Evolutionary conservation across 2,113 vertebrate species (phyloP).

Genomic region (Eulemur macaco): DNA sequence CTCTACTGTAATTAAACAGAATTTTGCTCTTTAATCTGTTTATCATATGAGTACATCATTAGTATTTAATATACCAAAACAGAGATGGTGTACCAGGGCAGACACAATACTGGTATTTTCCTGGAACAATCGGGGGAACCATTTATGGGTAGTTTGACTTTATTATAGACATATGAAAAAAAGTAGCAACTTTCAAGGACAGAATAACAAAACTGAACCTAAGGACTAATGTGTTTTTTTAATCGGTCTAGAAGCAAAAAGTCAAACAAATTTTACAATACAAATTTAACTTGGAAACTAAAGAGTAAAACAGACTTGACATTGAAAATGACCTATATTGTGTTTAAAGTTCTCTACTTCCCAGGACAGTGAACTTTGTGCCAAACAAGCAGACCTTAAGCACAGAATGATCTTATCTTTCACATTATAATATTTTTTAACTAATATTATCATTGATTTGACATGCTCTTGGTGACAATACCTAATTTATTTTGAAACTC

Average conservation of each 20-base stretch:
- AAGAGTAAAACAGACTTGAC: constrained; percentile 51
- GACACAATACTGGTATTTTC: neutral
- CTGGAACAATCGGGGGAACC: rapidly evolving
- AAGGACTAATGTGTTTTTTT: neutral
- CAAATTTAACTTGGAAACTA: constrained; percentile 31
- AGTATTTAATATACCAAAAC: constrained; percentile 59
- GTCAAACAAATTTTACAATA: neutral
- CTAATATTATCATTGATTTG: constrained; percentile 78
- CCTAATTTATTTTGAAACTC: constrained; percentile 79
- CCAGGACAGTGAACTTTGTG: constrained; percentile 61
- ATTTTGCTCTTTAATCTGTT: constrained; percentile 65
- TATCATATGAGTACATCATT: constrained; percentile 7
- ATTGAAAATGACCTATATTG: constrained; percentile 70
- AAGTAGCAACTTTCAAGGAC: neutral
- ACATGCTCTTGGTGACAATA: constrained; percentile 77
- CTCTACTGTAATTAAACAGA: constrained; percentile 73
- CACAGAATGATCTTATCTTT: constrained; percentile 67
- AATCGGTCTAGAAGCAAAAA: neutral
- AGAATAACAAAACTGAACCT: neutral
- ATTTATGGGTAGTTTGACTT: neutral
- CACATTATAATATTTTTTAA: constrained; percentile 73
- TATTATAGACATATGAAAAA: neutral
- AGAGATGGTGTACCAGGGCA: neutral
- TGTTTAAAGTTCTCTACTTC: constrained; percentile 59
- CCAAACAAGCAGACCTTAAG: constrained; percentile 68